Conservation (phyloP, 2,797 vertebrate genomes). For the Parambassis ranga region DNA sequence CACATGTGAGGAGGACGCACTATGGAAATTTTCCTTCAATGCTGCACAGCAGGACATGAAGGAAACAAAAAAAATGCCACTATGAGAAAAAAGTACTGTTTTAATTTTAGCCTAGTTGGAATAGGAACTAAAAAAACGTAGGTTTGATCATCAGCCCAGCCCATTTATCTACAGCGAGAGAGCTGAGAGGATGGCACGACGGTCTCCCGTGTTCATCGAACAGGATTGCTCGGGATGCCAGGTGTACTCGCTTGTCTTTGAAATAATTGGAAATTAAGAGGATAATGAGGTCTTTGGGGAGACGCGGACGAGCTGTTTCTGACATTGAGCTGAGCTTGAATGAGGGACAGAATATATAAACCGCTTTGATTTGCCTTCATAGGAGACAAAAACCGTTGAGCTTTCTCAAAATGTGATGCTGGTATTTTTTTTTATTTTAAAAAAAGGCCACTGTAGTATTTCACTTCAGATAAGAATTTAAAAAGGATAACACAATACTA, state of each 20-base stretch:
- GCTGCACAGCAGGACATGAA: neutral
- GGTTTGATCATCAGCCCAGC: conserved; percentile 58
- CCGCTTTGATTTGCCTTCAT: conserved; percentile 49
- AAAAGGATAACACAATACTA: neutral
- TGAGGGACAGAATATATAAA: conserved; percentile 51
- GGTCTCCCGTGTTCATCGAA: conserved; percentile 53
- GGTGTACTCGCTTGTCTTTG: conserved; percentile 72
- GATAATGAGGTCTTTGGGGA: conserved; percentile 78
- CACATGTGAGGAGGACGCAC: neutral
- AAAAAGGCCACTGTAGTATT: neutral
- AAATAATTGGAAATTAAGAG: conserved; percentile 78
- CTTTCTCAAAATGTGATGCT: neutral
- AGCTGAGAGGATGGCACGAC: conserved; percentile 18
- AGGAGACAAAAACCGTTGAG: conserved; percentile 18
- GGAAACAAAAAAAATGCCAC: neutral
- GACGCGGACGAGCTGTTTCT: conserved; percentile 43
- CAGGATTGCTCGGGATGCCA: conserved; percentile 60
- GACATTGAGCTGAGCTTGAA: conserved; percentile 59
- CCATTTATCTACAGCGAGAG: conserved; percentile 49
- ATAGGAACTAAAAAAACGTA: neutral
- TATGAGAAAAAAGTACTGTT: conserved; percentile 2
- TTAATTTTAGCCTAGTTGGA: conserved; percentile 30
- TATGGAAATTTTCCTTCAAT: neutral
- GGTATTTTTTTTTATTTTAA: too few species aligned
- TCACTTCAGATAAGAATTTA: conserved; percentile 10